Base-by-base conservation (phyloP, 2,113 vertebrate genomes). In the Eurystomus gularis region DNA sequence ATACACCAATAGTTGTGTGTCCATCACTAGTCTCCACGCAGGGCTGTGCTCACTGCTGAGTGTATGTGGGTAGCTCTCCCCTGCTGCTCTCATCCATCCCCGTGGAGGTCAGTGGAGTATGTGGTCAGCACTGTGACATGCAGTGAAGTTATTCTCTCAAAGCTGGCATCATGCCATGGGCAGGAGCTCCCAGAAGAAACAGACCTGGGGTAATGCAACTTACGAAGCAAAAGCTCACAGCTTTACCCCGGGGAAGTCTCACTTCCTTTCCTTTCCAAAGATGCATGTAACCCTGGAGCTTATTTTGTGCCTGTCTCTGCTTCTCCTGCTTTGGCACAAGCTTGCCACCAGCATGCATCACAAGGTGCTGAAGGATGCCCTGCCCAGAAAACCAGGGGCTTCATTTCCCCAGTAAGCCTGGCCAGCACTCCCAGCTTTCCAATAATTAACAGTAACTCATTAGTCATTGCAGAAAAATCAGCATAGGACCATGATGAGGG, bases 1-100 rank as follows among this genome's bases (percentile, higher is more conserved):
- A 66, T 0, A 0, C 3, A 7, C 11, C 0, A 2, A 23, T 2
- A 39, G 10, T 20, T 51, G 26, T 1, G 1, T 39, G 37, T 46
- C 25, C 8, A 10, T 11, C 39, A 11, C 33, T 33, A 66, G 46
- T 46, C 46, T 26, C 73, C 5, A 11, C 3, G 6, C 17, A 44
- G 29, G 46, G 39, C 15, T 33, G 23, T 25, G 70, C 20, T 60
- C 29, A 5, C 20, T 79, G 54, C 31, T 58, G 28, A 15, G 28
- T 40, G 3, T 9, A 4, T 18, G 12, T 40, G n/a, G 48, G 11
- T 24, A 54, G 26, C 24, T 54, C 46, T 35, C 18, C 25, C 7
- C 28, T 48, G 31, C 17, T 85, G 65, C 31, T 77, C 7, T 8
- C 40, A 51, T 10, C 31, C 10, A 6, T 29, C 11, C 35, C 35